These are phyloP conservation scores for Spisula solida DNA, from an alignment of 2,888 invertebrate genomes.

Conservation along the genomic window DNA sequence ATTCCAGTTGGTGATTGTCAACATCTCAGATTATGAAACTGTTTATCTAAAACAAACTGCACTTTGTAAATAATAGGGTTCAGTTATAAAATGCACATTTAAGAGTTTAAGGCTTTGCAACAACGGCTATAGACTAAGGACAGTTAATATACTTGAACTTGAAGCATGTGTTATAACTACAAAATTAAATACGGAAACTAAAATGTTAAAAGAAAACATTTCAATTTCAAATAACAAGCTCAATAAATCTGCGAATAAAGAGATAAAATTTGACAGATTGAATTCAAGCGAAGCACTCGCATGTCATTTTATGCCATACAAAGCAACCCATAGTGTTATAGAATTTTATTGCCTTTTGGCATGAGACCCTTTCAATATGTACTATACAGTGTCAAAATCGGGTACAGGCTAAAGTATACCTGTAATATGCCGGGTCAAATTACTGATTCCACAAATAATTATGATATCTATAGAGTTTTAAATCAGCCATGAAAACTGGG, in stretches of 20 bases:
- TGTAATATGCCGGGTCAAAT: too few relatives aligned
- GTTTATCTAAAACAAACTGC: too few relatives aligned
- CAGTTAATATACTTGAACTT: neutral
- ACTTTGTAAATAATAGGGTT: too few relatives aligned
- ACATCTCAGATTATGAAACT: too few relatives aligned
- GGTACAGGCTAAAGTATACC: too few relatives aligned
- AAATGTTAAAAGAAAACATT: neutral
- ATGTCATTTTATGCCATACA: neutral
- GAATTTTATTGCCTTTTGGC: slow-evolving; percentile 33
- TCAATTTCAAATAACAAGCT: neutral
- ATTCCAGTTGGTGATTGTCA: too few relatives aligned
- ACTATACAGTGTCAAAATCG: too few relatives aligned
- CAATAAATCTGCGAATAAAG: slow-evolving; percentile 7
- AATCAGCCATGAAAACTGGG: too few relatives aligned
- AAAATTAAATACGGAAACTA: neutral
- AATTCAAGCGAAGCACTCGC: neutral
- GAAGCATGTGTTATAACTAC: neutral
- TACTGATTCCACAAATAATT: too few relatives aligned
- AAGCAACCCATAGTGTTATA: neutral
- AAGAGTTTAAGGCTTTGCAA: too few relatives aligned
- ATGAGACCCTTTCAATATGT: neutral
- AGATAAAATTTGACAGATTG: slow-evolving; percentile 8
- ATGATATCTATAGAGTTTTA: too few relatives aligned
- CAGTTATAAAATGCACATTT: too few relatives aligned
- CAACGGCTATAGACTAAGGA: neutral